Evolutionary conservation across 1,140 invertebrate genomes (phyloP).

Genomic region (Magallana ariakensis): DNA sequence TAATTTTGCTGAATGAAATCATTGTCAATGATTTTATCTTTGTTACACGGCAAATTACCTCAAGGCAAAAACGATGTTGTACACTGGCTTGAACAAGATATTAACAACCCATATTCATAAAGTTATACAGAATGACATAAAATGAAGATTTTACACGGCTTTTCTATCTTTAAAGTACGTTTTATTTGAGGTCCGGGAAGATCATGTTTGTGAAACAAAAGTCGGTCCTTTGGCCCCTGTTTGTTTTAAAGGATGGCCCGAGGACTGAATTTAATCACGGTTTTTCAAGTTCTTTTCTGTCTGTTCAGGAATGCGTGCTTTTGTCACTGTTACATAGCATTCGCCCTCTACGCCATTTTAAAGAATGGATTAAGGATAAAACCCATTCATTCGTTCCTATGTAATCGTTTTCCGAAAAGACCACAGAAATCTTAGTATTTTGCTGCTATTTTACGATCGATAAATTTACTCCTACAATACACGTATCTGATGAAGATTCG

Average conservation of each 20-base stretch:
- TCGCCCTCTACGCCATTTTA: no score
- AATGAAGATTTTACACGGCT: neutral
- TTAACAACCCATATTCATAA: neutral
- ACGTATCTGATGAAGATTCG: neutral
- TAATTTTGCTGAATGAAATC: no score
- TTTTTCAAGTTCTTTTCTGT: constrained; percentile 9
- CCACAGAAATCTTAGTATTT: neutral
- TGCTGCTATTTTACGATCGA: neutral
- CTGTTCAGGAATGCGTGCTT: neutral
- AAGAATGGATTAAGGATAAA: no score
- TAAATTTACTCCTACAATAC: neutral
- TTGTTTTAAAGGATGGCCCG: constrained; percentile 26
- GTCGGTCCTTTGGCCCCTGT: neutral
- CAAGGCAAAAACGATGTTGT: neutral
- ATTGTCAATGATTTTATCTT: neutral
- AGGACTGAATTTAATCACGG: neutral
- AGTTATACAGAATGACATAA: neutral
- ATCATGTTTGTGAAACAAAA: constrained; percentile 1
- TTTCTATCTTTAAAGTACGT: neutral
- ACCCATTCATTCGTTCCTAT: no score
- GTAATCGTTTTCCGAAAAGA: no score
- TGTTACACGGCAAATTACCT: neutral
- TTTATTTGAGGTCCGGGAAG: neutral
- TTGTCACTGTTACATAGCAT: neutral
- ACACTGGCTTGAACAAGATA: neutral